Evolutionary conservation across 1,140 invertebrate genomes (phyloP), one percentile per base, ranked within the genome.

Genomic region (Philaenus spumarius): DNA sequence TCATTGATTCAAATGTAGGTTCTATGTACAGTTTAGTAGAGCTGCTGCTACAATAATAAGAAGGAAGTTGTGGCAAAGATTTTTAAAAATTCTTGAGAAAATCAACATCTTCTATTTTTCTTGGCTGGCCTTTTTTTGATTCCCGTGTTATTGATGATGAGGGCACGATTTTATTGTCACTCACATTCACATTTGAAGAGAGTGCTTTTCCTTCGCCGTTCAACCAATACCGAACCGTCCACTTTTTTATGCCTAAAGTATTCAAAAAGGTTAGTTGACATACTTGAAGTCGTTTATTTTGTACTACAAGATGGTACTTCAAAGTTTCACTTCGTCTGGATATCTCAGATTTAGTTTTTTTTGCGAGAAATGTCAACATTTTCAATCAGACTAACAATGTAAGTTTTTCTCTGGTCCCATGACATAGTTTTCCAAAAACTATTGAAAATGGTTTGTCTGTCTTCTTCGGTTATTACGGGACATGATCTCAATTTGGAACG

Each of bases 211-310:
- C 34, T 35, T 53, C 51, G n/a, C 51, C 51, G 30, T 53, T 30
- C 19, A 53, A 30, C 51, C 51, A 53, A 35, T 53, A 53, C 17
- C 30, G 12, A 23, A 53, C 37, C 14, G 37, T 37, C 51, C 51
- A 53, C 30, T 53, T 53, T 50, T 53, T 53, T 37, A 53, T 53
- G 26, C 51, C 51, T 34, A 53, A 22, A 20, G 51, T 53, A 53
- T 53, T 53, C 15, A 53, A 37, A 37, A 53, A 53, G 3, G 30
- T 39, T 53, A 34, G 30, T 37, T 53, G 51, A 53, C 51, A 53
- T n/a, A 53, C 51, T 53, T 53, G 30, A 20, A 53, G 11, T 39
- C 15, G 12, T 37, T 37, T 53, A 17, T 34, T 22, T 34, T 35
- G 12, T 37, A 53, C 37, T 7, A 53, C 51, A n/a, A 53, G 30